A percentile compares a stretch with the other conserved stretches of the same genome.
Evolutionary conservation across 2,888 invertebrate genomes (phyloP).

Genomic region (Neocrepidodera transversa): DNA sequence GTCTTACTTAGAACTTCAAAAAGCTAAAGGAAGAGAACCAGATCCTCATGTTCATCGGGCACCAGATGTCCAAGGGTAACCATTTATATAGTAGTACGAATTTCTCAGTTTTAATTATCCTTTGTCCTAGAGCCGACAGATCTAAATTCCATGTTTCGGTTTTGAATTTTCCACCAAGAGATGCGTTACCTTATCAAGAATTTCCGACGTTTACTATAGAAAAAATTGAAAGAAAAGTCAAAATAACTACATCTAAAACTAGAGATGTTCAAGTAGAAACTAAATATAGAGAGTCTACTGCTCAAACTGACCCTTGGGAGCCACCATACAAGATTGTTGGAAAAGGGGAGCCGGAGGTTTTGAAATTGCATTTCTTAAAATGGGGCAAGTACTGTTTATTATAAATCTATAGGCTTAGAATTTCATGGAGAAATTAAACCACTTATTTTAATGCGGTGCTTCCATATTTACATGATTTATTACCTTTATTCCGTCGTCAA

Average conservation of each 20-base stretch:
- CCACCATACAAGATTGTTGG: conserved; percentile 65
- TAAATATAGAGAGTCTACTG: conserved; percentile 75
- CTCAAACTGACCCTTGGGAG: conserved; percentile 81
- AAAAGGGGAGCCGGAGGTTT: conserved; percentile 68
- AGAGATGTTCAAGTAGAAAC: conserved; percentile 66
- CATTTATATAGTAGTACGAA: neutral
- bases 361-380: conserved; percentile 65
- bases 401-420: too few species aligned
- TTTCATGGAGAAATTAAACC: too few species aligned
- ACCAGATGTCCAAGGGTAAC: conserved; percentile 45
- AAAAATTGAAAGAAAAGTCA: conserved; percentile 22
- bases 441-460: too few species aligned
- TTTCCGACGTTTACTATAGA: conserved; percentile 45
- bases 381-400: conserved; percentile 55
- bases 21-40: conserved; percentile 51
- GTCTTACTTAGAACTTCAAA: conserved; percentile 28
- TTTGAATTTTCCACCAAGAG: conserved; percentile 43
- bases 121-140: conserved; percentile 47
- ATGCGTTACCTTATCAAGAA: conserved; percentile 41
- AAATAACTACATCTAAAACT: conserved; percentile 26
- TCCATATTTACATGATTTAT: too few species aligned
- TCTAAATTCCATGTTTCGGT: conserved; percentile 43
- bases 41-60: conserved; percentile 32
- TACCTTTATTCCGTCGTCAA: too few species aligned
- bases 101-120: neutral